phyloP scores from a whole-genome alignment of 2,888 invertebrate species.

The Pyrocoelia pectoralis region DNA sequence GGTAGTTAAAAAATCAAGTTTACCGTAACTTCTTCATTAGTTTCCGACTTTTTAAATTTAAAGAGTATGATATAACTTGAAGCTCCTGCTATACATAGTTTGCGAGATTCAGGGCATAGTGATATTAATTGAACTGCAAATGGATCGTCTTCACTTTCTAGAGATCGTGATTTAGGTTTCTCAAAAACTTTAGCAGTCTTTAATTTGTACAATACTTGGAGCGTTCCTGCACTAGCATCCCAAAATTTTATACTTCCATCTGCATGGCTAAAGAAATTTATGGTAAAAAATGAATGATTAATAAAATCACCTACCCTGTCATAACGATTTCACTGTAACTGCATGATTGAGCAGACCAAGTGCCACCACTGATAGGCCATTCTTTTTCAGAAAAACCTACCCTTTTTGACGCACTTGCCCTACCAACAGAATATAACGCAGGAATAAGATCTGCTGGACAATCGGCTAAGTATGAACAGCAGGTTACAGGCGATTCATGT shows the following conservation, averaged over 20 bases:
- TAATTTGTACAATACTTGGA: conserved; percentile 96
- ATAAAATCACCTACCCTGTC: conserved; percentile 82
- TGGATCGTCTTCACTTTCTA: conserved; percentile 83
- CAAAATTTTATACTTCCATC: conserved; percentile 99
- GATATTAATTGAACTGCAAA: conserved; percentile 90
- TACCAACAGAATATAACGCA: conserved; percentile 95
- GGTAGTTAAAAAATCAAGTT: conserved; percentile 43
- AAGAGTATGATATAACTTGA: conserved; percentile 95
- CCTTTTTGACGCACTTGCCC: conserved; percentile 72
- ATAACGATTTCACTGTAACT: conserved; percentile 98
- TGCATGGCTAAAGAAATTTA: conserved; percentile 77
- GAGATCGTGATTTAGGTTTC: conserved; percentile 70
- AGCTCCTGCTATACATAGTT: conserved; percentile 89
- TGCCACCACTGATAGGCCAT: conserved; percentile 97
- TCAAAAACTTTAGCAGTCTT: conserved; percentile 95
- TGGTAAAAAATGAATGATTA: background rate
- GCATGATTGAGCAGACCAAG: conserved; percentile 94
- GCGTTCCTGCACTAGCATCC: conserved; percentile 96
- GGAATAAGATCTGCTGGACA: conserved; percentile 98
- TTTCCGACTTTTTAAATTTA: conserved; percentile 93
- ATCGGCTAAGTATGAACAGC: conserved; percentile 96
- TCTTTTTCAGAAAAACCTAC: conserved; percentile 89
- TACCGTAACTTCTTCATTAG: conserved; percentile 81
- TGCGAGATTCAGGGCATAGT: conserved; percentile 92
- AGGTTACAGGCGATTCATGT: conserved; percentile 98